A percentile compares a stretch with the other conserved stretches of the same genome.
Conservation (phyloP, 2,797 vertebrate species). For the Amblyopsis hoosieri region DNA sequence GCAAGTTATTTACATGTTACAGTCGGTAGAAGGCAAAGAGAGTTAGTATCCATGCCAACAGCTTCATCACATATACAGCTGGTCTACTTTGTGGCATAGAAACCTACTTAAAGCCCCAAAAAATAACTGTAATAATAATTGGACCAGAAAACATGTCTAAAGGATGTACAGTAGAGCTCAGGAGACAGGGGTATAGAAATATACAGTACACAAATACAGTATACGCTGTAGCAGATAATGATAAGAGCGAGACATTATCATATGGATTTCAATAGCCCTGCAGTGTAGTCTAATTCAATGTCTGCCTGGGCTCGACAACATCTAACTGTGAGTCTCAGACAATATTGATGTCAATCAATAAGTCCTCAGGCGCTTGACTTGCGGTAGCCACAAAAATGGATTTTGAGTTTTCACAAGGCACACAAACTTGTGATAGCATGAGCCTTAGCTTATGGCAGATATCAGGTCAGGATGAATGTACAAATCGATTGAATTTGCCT, state of each 20-base stretch:
- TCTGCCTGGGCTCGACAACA: constrained; percentile 8
- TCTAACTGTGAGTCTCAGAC: constrained; percentile 1
- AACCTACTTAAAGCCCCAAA: constrained; percentile 70
- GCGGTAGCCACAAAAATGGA: constrained; percentile 17
- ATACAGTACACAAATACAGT: neutral
- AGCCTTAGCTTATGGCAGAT: constrained; percentile 1
- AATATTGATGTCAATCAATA: constrained; percentile 4
- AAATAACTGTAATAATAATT: constrained; percentile 66
- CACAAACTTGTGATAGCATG: constrained; percentile 10
- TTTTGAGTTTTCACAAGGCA: constrained; percentile 10
- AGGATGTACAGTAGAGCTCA: constrained; percentile 14
- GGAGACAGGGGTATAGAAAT: constrained; percentile 13
- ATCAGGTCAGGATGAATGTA: neutral
- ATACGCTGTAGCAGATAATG: neutral
- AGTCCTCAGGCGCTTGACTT: constrained; percentile 11
- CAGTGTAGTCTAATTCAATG: constrained; percentile 3
- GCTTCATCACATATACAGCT: constrained; percentile 69
- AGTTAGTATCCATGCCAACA: constrained; percentile 77
- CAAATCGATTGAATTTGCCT: too few species aligned
- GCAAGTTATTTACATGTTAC: constrained; percentile 62
- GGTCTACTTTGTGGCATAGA: constrained; percentile 55
- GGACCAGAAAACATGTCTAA: constrained; percentile 53
- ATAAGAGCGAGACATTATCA: neutral
- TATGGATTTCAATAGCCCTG: constrained; percentile 7
- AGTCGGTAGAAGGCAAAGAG: constrained; percentile 41